These are phyloP conservation scores for Calypte anna DNA, from an alignment of 2,113 vertebrate species.

Conservation along the genomic window DNA sequence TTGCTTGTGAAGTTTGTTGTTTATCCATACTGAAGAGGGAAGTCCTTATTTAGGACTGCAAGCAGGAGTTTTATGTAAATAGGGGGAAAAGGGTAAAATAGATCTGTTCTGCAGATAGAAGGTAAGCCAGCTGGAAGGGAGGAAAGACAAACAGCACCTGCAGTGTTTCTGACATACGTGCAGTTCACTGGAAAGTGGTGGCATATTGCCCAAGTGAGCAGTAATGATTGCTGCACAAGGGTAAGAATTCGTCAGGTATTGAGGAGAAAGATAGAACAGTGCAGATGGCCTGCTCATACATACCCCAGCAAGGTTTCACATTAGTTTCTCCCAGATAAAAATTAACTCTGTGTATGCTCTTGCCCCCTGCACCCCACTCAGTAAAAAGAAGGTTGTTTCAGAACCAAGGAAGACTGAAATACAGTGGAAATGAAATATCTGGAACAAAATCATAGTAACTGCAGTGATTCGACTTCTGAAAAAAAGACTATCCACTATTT, in stretches of 20 bases:
- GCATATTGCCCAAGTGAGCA: not conserved
- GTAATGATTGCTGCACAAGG: constrained; percentile 5
- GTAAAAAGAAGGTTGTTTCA: not conserved
- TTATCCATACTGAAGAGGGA: not conserved
- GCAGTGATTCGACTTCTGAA: not conserved
- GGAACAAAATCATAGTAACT: not conserved
- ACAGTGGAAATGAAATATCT: not conserved
- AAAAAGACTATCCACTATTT: not conserved
- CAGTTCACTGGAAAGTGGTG: not conserved
- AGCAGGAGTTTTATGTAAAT: not conserved
- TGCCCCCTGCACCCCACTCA: not conserved
- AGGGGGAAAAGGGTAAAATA: not conserved
- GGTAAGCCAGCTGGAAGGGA: not conserved
- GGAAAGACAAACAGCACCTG: not conserved
- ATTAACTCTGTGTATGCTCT: not conserved
- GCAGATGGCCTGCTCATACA: not conserved
- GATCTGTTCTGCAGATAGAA: not conserved
- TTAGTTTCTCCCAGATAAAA: constrained; percentile 59
- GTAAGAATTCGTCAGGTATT: constrained; percentile 18
- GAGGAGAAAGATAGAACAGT: constrained; percentile 24
- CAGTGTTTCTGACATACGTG: not conserved
- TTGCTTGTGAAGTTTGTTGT: not conserved
- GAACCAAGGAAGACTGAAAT: not conserved
- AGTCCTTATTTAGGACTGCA: not conserved
- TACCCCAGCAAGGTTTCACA: not conserved